Conservation (phyloP, 2,113 vertebrate genomes). For the Burhinus bistriatus region DNA sequence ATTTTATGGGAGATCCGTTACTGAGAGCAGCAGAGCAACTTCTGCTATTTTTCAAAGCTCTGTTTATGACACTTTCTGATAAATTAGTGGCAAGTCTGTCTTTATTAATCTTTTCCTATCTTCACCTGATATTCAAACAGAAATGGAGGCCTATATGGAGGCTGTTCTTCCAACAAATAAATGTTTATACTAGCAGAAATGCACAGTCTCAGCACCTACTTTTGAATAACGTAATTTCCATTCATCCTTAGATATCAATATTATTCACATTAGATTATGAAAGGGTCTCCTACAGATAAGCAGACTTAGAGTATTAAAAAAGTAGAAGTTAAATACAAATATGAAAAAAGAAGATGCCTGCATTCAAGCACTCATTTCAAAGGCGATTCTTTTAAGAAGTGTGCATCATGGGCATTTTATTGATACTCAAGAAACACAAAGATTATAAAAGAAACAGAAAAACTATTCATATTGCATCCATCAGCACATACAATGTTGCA, state of each 20-base stretch:
- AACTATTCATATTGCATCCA: not conserved
- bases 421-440: not conserved
- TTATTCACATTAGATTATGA: not conserved
- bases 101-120: not conserved
- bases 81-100: not conserved
- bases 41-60: not conserved
- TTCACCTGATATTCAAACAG: not conserved
- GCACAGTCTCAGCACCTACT: not conserved
- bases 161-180: not conserved
- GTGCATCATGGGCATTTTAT: not conserved
- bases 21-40: not conserved
- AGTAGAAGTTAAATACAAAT: not conserved
- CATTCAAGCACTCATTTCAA: not conserved
- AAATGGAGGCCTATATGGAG: not conserved
- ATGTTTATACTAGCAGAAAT: not conserved
- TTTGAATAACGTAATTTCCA: not conserved
- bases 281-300: not conserved
- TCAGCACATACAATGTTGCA: not conserved
- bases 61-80: not conserved
- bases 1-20: not conserved
- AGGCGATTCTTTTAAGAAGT: not conserved
- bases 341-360: not conserved
- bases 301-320: not conserved
- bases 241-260: not conserved
- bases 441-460: not conserved